Conservation (phyloP, 2,797 vertebrate species). For the Sebastes hubbsi region DNA sequence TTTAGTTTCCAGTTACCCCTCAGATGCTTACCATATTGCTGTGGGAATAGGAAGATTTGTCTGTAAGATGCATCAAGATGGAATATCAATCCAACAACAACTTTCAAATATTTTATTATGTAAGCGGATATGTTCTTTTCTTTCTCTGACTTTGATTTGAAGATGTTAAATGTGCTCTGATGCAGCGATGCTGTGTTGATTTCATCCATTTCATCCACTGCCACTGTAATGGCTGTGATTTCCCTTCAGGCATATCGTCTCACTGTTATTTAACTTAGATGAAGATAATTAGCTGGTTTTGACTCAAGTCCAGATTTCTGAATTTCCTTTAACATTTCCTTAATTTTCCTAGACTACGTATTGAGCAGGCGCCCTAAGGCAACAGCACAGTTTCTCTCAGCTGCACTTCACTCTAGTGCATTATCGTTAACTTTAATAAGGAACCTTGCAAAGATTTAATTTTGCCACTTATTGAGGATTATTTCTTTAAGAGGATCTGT, state of each 20-base stretch:
- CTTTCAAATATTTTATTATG: constrained; percentile 7
- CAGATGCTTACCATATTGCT: neutral
- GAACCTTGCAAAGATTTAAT: neutral
- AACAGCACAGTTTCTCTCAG: constrained; percentile 5
- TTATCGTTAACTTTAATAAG: constrained; percentile 24
- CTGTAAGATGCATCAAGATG: constrained; percentile 35
- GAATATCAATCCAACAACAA: constrained; percentile 13
- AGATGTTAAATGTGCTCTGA: neutral
- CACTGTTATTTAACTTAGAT: constrained; percentile 31
- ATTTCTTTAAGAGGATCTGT: neutral
- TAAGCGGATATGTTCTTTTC: neutral
- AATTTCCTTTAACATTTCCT: constrained; percentile 20
- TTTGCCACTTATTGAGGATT: neutral
- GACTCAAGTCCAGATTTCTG: constrained; percentile 36
- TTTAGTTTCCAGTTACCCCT: constrained; percentile 10
- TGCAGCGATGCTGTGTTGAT: neutral
- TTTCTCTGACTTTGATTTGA: neutral
- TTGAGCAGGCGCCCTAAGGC: constrained; percentile 19
- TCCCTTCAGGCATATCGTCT: constrained; percentile 21
- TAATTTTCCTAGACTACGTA: constrained; percentile 15
- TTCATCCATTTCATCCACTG: constrained; percentile 8
- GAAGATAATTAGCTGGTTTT: constrained; percentile 48
- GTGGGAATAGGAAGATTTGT: neutral
- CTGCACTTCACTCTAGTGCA: neutral
- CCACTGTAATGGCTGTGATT: constrained; percentile 5